phyloP scores from a whole-genome alignment of 2,797 vertebrate species.

The Spizella passerina region DNA sequence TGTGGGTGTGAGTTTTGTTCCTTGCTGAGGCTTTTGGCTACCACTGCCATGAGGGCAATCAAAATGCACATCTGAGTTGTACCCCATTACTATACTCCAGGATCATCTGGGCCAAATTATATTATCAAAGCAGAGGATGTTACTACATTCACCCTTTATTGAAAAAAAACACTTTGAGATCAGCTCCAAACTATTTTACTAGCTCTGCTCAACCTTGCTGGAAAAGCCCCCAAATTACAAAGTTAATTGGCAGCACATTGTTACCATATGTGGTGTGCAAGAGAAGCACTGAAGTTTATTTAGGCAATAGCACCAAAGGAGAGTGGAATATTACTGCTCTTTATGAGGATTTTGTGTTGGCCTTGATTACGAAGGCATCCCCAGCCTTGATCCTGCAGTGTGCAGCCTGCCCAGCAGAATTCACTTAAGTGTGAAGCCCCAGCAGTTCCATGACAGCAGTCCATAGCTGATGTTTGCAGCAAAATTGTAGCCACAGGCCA shows the following conservation, averaged over 20 bases:
- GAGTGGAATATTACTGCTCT: conserved; percentile 55
- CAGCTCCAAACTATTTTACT: conserved; percentile 57
- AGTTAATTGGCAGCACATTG: conserved; percentile 71
- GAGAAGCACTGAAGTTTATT: conserved; percentile 54
- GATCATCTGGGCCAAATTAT: conserved; percentile 68
- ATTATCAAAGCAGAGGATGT: conserved; percentile 60
- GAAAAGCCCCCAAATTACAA: conserved; percentile 64
- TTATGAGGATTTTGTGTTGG: conserved; percentile 29
- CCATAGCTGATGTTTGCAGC: neutral
- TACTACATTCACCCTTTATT: conserved; percentile 60
- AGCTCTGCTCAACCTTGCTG: conserved; percentile 53
- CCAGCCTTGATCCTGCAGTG: neutral
- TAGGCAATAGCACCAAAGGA: conserved; percentile 47
- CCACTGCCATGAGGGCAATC: neutral
- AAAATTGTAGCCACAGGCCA: neutral
- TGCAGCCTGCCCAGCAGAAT: neutral
- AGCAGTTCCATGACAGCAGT: neutral
- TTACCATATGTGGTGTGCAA: conserved; percentile 67
- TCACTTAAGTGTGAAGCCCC: neutral
- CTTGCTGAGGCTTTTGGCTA: neutral
- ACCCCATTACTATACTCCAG: neutral
- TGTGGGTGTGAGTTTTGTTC: neutral
- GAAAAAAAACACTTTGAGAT: conserved; percentile 61
- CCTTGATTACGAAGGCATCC: conserved; percentile 21
- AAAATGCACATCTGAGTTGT: neutral